Conservation (phyloP, 1,140 invertebrate genomes). For the Ruditapes philippinarum region DNA sequence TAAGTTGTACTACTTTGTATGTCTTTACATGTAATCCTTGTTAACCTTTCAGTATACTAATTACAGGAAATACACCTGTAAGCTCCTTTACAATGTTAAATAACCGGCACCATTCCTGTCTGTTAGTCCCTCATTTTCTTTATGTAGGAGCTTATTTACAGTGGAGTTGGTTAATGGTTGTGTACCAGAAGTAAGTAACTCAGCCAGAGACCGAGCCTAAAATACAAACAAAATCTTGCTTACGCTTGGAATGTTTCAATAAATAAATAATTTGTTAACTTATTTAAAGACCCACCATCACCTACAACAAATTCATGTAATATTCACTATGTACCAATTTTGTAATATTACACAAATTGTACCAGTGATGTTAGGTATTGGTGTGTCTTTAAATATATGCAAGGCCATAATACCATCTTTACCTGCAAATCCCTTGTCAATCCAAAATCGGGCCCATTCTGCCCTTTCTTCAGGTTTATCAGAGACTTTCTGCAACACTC, state of each 20-base stretch:
- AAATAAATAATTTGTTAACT: too few relatives aligned
- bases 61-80: conserved; percentile 88
- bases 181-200: conserved; percentile 96
- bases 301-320: too few relatives aligned
- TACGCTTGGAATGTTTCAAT: neutral
- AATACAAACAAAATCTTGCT: neutral
- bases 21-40: too few relatives aligned
- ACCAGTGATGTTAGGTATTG: neutral
- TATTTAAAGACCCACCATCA: too few relatives aligned
- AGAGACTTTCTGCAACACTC: conserved; percentile 88
- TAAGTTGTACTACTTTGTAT: too few relatives aligned
- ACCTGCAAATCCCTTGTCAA: conserved; percentile 94
- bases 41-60: neutral
- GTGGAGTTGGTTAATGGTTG: conserved; percentile 97
- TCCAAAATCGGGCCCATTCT: conserved; percentile 96
- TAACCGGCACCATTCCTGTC: conserved; percentile 93
- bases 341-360: neutral
- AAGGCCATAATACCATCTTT: too few relatives aligned
- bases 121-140: conserved; percentile 79
- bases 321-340: too few relatives aligned
- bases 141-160: conserved; percentile 89
- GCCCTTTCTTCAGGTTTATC: conserved; percentile 77
- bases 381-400: neutral
- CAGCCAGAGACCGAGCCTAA: conserved; percentile 90
- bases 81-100: conserved; percentile 97